Conservation (phyloP, 2,113 vertebrate species). For the Atlantisia rogersi region DNA sequence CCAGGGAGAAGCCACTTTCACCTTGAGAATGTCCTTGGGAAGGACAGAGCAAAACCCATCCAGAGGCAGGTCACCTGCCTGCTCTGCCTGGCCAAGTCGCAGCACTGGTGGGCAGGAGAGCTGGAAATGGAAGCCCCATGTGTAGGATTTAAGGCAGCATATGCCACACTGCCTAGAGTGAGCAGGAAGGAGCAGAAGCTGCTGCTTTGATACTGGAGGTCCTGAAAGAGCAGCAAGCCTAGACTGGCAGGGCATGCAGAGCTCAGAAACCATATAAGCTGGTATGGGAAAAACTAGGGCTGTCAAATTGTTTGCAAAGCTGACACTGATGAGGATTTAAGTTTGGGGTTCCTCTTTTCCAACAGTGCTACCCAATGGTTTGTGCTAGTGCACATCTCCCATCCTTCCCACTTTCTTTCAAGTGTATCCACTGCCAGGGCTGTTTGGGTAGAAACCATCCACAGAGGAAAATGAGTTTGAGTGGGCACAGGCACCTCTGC, state of each 20-base stretch:
- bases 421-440: too few species aligned
- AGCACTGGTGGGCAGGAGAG: rapidly evolving
- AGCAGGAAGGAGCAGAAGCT: neutral
- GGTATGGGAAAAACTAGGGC: neutral
- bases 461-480: neutral
- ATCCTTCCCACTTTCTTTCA: neutral
- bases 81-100: rapidly evolving
- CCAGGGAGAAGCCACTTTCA: neutral
- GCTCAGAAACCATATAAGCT: neutral
- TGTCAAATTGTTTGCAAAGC: neutral
- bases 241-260: rapidly evolving
- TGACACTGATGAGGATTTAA: neutral
- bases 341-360: neutral
- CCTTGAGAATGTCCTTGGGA: neutral
- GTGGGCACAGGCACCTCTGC: neutral
- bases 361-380: neutral
- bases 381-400: neutral
- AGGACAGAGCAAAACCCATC: rapidly evolving
- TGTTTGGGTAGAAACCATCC: neutral
- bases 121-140: neutral
- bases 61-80: neutral
- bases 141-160: neutral
- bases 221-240: neutral
- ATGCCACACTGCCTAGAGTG: neutral
- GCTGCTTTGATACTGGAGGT: neutral